A percentile compares a stretch with the other conserved stretches of the same genome.
phyloP scores from a whole-genome alignment of 2,113 vertebrate species.

The Pheucticus melanocephalus region DNA sequence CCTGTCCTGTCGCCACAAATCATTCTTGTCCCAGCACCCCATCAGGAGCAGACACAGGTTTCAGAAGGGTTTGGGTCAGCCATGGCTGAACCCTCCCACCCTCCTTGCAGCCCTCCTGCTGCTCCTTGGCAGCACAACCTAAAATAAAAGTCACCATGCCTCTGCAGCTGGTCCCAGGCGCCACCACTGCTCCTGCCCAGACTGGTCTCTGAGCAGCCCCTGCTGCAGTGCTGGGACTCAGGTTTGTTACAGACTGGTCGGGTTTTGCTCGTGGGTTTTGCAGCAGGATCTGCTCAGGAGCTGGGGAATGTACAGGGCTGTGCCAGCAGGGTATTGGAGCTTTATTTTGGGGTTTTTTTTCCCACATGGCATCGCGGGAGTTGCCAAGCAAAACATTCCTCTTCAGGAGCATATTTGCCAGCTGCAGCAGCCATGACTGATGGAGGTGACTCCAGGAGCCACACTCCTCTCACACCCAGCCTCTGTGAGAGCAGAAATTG shows the following conservation, averaged over 20 bases:
- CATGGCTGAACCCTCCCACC: not conserved
- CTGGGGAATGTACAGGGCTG: rapidly evolving
- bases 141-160: not conserved
- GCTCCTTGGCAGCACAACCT: not conserved
- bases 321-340: not conserved
- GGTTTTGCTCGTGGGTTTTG: not conserved
- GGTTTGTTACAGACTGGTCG: not conserved
- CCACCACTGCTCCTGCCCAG: not conserved
- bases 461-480: not conserved
- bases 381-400: not conserved
- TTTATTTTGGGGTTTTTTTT: not conserved
- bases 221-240: not conserved
- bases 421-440: not conserved
- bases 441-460: not conserved
- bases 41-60: not conserved
- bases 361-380: not conserved
- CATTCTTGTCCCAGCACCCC: not conserved
- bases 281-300: not conserved
- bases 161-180: not conserved
- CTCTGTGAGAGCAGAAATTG: not conserved
- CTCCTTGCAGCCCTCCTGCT: not conserved
- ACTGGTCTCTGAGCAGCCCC: not conserved
- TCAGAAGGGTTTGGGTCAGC: not conserved
- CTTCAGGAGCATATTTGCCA: not conserved
- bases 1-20: not conserved